Conservation (phyloP, 2,797 vertebrate genomes). For the Emydoidea blandingii region DNA sequence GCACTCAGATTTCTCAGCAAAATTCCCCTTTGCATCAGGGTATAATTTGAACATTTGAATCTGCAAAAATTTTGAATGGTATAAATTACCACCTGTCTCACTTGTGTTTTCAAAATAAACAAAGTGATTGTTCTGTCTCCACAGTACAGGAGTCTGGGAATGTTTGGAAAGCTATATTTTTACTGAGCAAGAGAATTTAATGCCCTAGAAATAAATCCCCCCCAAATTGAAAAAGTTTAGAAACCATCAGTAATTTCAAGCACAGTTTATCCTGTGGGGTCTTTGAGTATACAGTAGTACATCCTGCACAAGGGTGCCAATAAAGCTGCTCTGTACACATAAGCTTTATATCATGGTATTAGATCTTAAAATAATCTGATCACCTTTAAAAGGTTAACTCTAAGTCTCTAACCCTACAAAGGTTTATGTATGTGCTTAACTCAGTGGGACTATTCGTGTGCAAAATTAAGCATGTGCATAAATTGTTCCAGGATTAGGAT, state of each 20-base stretch:
- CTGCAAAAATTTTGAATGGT: neutral
- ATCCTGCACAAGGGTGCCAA: neutral
- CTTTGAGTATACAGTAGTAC: neutral
- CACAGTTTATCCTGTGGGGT: neutral
- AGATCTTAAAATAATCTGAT: neutral
- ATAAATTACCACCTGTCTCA: neutral
- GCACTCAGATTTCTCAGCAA: neutral
- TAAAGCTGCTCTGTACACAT: neutral
- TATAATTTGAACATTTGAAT: neutral
- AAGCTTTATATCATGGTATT: neutral
- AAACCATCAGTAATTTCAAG: neutral
- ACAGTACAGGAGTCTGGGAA: rapidly evolving
- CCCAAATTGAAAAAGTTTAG: neutral
- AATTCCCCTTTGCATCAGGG: neutral
- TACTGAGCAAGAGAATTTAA: neutral
- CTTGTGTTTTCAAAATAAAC: neutral
- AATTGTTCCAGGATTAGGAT: neutral
- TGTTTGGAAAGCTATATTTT: rapidly evolving
- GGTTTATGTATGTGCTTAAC: neutral
- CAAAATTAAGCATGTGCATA: neutral
- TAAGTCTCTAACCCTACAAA: neutral
- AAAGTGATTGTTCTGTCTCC: neutral
- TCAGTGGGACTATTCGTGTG: neutral
- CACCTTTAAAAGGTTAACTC: neutral
- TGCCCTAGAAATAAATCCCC: neutral